Conservation (phyloP, 2,888 invertebrate genomes). For the Cactoblastis cactorum region DNA sequence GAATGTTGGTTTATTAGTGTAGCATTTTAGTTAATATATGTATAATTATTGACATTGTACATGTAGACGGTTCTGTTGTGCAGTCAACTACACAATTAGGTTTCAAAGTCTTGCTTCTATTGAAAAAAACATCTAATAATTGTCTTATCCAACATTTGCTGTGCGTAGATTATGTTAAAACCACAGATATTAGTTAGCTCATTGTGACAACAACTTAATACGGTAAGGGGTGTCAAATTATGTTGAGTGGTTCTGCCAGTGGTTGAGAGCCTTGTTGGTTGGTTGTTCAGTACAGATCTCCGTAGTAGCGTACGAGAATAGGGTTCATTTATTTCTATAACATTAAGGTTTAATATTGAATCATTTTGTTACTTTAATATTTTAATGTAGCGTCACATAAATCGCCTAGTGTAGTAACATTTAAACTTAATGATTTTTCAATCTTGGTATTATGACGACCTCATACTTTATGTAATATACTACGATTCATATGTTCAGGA, state of each 20-base stretch:
- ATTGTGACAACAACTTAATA: too few species aligned
- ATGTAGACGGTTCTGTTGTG: background rate
- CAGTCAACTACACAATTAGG: too few species aligned
- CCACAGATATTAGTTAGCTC: too few species aligned
- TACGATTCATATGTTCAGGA: constrained; percentile 35
- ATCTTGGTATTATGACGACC: constrained; percentile 39
- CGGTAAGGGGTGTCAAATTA: too few species aligned
- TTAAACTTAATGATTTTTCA: constrained; percentile 27
- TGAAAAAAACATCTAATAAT: too few species aligned
- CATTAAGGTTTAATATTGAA: constrained; percentile 29
- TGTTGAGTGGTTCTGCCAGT: too few species aligned
- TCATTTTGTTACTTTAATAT: constrained; percentile 38
- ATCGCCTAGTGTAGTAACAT: constrained; percentile 48
- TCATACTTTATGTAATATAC: constrained; percentile 42
- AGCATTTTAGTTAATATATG: constrained; percentile 6
- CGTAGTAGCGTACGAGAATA: constrained; percentile 25
- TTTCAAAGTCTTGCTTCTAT: too few species aligned
- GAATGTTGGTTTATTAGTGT: constrained; percentile 1
- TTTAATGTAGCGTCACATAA: constrained; percentile 47
- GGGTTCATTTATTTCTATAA: constrained; percentile 33
- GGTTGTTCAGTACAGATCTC: too few species aligned
- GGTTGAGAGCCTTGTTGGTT: too few species aligned
- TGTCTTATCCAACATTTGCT: too few species aligned
- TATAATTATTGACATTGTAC: background rate
- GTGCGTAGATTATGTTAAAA: too few species aligned